Conservation (phyloP, 2,888 invertebrate species). For the Tridacna crocea region DNA sequence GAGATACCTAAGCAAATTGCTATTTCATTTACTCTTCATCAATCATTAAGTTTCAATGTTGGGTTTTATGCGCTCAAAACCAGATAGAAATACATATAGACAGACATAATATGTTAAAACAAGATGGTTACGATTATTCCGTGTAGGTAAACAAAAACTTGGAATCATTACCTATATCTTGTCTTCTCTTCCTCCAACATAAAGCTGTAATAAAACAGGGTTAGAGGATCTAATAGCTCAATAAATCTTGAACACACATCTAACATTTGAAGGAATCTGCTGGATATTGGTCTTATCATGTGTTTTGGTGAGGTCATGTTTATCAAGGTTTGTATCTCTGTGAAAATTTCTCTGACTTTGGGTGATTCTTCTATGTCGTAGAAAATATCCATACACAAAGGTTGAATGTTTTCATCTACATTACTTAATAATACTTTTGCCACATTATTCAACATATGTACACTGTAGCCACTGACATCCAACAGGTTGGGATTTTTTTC, state of each 20-base stretch:
- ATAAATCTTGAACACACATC: too few species aligned
- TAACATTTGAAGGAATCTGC: neutral
- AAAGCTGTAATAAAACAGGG: too few species aligned
- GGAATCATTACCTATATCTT: neutral
- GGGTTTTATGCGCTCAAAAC: neutral
- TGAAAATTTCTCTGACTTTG: neutral
- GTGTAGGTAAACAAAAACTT: neutral
- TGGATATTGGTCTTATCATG: neutral
- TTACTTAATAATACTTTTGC: neutral
- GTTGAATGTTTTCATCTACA: neutral
- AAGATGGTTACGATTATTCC: neutral
- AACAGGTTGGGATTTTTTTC: too few species aligned
- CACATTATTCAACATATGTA: neutral
- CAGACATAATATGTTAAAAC: neutral
- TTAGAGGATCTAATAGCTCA: too few species aligned
- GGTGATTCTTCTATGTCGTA: neutral
- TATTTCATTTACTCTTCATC: too few species aligned
- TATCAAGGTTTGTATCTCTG: neutral
- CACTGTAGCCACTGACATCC: neutral
- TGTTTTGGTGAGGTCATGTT: neutral
- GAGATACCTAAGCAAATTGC: too few species aligned
- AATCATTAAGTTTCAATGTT: too few species aligned
- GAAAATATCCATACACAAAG: neutral
- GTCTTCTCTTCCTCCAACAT: neutral
- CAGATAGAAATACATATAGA: neutral